Evolutionary conservation across 1,140 invertebrate species (phyloP), one percentile per base, ranked within the genome.

Genomic region (Lordiphosa stackelbergi): DNA sequence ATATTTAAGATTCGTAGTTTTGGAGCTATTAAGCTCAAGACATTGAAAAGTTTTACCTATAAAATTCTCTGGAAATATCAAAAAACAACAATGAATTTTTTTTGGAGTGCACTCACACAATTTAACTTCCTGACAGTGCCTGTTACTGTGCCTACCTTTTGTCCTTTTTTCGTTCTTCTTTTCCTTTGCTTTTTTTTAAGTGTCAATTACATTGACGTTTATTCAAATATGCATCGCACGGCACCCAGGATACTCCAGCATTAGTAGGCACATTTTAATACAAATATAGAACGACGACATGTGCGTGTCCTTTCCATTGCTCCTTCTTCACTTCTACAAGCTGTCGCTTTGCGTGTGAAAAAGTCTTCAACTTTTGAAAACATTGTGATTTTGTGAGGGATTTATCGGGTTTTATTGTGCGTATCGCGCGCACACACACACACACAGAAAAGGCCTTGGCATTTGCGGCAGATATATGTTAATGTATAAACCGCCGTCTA

Each of bases 151-250:
- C 34, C 37, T 36, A n/a, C 22, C 31, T 31, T 31, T 37, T 38
- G 19, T 19, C n/a, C 47, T 19, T 52, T 28, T 48, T 16, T 58
- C 47, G 40, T 36, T 46, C 28, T 22, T 12, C 37, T 43, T 57
- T 13, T 28, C 36, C 36, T 53, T 37, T 56, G 28, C 52, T 66
- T 56, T 35, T 35, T 58, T 70, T 77, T 73, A 83, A 83, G 77
- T 83, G 77, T 83, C 77, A 83, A 83, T 83, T 83, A 83, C 77
- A 83, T 83, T 83, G 77, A 83, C 77, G 77, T 83, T 83, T 77
- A 83, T 83, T 83, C 69, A 83, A 83, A 83, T 83, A 83, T 83
- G 72, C 77, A 66, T 51, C 46, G 77, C 71, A 69, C 58, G 56
- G 51, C 46, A 19, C 34, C 37, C 46, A 73, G 72, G 65, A 81